These are phyloP conservation scores for Cabera pusaria DNA, from an alignment of 2,888 invertebrate genomes.

Conservation along the genomic window DNA sequence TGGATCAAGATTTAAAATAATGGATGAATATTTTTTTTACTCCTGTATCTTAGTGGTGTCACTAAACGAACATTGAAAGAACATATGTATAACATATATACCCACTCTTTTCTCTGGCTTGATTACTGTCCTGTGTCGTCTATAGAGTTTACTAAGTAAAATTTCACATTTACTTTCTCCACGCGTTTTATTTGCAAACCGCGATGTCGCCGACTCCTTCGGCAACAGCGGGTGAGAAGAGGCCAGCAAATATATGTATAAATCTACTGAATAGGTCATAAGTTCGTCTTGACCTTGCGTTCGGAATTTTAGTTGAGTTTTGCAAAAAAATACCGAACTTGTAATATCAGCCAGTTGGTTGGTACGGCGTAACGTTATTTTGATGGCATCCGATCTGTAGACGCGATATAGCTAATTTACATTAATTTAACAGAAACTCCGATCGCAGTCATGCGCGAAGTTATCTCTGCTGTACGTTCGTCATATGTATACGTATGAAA, in stretches of 20 bases:
- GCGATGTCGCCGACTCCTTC: conserved; percentile 36
- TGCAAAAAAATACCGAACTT: conserved; percentile 30
- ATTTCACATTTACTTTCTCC: conserved; percentile 73
- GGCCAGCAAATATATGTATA: conserved; percentile 30
- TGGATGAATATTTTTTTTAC: no score
- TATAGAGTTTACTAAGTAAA: conserved; percentile 33
- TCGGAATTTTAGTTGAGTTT: conserved; percentile 39
- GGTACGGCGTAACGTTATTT: conserved; percentile 7
- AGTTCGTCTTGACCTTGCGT: conserved; percentile 40
- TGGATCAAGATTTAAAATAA: no score
- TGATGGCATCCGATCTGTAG: conserved; percentile 3
- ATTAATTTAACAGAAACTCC: no score
- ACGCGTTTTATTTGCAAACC: conserved; percentile 49
- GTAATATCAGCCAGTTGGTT: conserved; percentile 2
- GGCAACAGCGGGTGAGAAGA: conserved; percentile 12
- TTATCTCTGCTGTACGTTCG: conserved; percentile 1
- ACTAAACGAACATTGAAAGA: no score
- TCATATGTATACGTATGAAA: no score
- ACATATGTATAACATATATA: no score
- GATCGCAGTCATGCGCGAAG: conserved; percentile 5
- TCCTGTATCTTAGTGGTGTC: no score
- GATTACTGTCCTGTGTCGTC: no score
- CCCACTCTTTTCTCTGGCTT: no score
- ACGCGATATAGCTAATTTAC: conserved; percentile 5
- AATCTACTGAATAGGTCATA: conserved; percentile 36